Conservation (phyloP, 2,797 vertebrate species). For the Anniella stebbinsi region DNA sequence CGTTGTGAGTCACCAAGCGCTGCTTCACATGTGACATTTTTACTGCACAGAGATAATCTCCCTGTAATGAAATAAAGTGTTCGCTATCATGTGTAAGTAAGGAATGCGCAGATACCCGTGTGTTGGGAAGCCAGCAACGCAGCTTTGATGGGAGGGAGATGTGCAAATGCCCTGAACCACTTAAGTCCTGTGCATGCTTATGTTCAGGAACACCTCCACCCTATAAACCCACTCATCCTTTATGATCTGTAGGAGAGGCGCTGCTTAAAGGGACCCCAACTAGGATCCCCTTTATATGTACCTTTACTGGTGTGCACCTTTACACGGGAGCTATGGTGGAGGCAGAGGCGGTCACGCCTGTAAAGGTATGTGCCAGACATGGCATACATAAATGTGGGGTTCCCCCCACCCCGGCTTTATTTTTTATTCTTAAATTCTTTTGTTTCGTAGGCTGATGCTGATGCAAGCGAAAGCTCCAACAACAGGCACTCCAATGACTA, state of each 20-base stretch:
- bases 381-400: not conserved
- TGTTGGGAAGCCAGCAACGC: not conserved
- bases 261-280: slow-evolving; percentile 28
- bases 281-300: slow-evolving; percentile 36
- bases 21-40: slow-evolving; percentile 2
- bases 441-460: slow-evolving; percentile 69
- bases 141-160: not conserved
- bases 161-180: not conserved
- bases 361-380: slow-evolving; percentile 36
- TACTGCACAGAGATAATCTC: not conserved
- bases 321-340: slow-evolving; percentile 19
- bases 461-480: slow-evolving; percentile 68
- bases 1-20: not conserved
- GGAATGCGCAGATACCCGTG: not conserved
- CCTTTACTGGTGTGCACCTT: slow-evolving; percentile 29
- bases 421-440: not conserved
- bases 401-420: not conserved
- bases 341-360: slow-evolving; percentile 3
- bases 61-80: not conserved
- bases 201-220: not conserved
- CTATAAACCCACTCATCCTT: slow-evolving; percentile 37
- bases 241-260: slow-evolving; percentile 39
- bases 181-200: slow-evolving; percentile 6
- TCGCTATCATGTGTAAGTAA: not conserved
- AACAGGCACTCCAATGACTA: slow-evolving; percentile 89